Conservation (phyloP, 2,797 vertebrate species). For the Glyptemys insculpta region DNA sequence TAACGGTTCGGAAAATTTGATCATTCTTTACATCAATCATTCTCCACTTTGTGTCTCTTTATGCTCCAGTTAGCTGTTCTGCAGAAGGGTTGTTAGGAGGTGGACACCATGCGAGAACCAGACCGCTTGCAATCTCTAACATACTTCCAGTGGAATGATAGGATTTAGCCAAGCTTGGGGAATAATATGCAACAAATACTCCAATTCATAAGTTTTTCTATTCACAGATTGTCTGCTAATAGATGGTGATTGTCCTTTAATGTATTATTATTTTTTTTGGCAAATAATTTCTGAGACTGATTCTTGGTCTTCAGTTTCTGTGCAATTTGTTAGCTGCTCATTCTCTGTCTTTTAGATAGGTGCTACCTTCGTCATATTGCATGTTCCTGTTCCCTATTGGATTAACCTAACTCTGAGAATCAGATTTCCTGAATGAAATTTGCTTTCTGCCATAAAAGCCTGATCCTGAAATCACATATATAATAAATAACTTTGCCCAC, state of each 20-base stretch:
- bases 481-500: not conserved
- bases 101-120: not conserved
- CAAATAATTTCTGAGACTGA: not conserved
- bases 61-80: not conserved
- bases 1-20: conserved; percentile 60
- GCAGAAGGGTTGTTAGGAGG: not conserved
- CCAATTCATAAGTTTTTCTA: not conserved
- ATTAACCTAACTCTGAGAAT: fast-evolving
- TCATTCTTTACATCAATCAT: not conserved
- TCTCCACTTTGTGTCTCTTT: not conserved
- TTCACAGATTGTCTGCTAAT: not conserved
- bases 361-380: fast-evolving
- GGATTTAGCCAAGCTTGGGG: not conserved
- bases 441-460: not conserved
- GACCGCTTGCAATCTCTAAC: not conserved
- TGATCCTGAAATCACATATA: not conserved
- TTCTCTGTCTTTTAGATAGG: not conserved
- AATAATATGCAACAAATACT: not conserved
- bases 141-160: fast-evolving
- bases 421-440: not conserved
- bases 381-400: fast-evolving
- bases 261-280: not conserved
- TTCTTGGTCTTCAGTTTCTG: not conserved
- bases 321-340: not conserved
- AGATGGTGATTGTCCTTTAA: not conserved